phyloP scores from a whole-genome alignment of 2,797 vertebrate species.

The Smutsia temminckii region DNA sequence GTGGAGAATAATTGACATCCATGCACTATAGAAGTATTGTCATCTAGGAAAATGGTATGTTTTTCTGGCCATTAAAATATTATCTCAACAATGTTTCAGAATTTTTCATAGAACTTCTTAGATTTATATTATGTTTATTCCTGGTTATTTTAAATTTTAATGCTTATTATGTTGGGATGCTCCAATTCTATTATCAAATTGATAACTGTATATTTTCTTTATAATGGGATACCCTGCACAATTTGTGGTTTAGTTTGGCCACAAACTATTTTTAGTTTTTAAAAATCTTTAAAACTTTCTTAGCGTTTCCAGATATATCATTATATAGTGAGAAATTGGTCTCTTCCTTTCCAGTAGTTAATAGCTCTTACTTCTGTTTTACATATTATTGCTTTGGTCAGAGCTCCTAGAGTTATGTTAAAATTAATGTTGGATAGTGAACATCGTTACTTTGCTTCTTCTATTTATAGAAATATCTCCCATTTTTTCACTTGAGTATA shows the following conservation, averaged over 20 bases:
- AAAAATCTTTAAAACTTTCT: background rate
- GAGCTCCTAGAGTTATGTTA: background rate
- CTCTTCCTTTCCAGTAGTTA: background rate
- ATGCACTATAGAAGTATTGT: background rate
- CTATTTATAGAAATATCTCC: background rate
- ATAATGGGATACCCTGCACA: background rate
- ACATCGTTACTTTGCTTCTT: background rate
- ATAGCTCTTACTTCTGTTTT: slow-evolving; percentile 4
- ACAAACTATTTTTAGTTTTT: background rate
- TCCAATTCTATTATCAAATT: background rate
- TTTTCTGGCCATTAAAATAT: background rate
- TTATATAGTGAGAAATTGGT: background rate
- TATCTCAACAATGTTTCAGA: background rate
- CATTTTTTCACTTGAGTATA: background rate
- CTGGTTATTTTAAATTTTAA: background rate
- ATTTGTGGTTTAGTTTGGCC: background rate
- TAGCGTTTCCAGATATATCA: background rate
- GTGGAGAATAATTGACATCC: background rate
- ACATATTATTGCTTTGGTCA: background rate
- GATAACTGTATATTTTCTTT: background rate
- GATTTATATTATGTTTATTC: background rate
- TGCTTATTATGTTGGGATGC: background rate
- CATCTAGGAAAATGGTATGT: background rate
- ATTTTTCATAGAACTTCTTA: background rate
- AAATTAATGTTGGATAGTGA: background rate